Base-by-base conservation (phyloP, 2,888 invertebrate genomes). In the Deilephila porcellus region DNA sequence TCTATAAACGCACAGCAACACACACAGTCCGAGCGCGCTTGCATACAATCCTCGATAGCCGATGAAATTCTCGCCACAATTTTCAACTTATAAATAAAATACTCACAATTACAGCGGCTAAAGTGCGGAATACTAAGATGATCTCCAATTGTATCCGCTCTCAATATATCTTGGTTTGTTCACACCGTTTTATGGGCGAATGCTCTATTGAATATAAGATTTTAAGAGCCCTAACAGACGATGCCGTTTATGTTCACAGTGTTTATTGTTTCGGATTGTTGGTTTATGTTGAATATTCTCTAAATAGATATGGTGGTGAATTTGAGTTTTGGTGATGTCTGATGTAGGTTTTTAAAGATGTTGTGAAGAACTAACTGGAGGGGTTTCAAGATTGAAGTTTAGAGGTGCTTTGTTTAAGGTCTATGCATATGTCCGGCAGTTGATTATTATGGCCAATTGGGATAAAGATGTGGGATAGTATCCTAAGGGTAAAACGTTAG, bases 41-140 rank as follows among this genome's bases (percentile, higher is more conserved):
- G 87, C 86, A 85, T 86, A 88, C 86, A 86, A 89, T 87, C 85
- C 86, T 85, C 87, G 86, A 86, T 85, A 82, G 88, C 80, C 87
- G 87, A 88, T 90, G 88, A 89, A 91, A 90, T 84, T 85, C 84
- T 80, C 82, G 83, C 83, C 78, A 85, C 85, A 90, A 87, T 89
- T 91, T 88, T 88, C 87, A 82, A 89, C 86, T 89, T 88, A 87
- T 91, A 90, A 90, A 90, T 91, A 90, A 90, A 90, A 88, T 87
- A 82, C 83, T 81, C 81, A 84, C 85, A 86, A 88, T 90, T 88
- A 89, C 81, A 85, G 82, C 80, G 82, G 67, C 81, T 84, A 85
- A 87, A 85, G 83, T 82, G 84, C 78, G 76, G 81, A 84, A 85
- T 86, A 77, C 81, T 79, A 79, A 79, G 81, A 80, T 82, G 81